Conservation (phyloP, 2,113 vertebrate species). For the Toxotes jaculatrix region DNA sequence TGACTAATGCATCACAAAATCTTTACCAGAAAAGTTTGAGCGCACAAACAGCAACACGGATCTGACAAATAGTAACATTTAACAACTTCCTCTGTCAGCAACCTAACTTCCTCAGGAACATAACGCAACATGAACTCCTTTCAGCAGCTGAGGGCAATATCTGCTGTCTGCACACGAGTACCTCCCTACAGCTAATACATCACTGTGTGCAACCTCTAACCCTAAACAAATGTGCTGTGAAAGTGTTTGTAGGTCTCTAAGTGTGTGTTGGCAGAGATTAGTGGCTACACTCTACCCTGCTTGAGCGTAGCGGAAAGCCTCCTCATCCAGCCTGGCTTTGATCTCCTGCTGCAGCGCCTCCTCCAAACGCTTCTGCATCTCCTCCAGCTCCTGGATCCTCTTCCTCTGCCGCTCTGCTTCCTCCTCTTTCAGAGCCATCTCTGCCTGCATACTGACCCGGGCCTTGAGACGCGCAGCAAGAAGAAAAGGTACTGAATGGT, state of each 20-base stretch:
- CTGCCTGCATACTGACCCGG: conserved; percentile 93
- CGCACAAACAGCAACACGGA: conserved; percentile 11
- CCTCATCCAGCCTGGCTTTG: conserved; percentile 91
- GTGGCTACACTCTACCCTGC: conserved; percentile 84
- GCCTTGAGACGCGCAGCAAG: conserved; percentile 79
- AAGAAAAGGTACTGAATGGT: neutral
- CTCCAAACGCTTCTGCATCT: conserved; percentile 92
- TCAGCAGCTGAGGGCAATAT: conserved; percentile 17
- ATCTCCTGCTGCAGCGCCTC: conserved; percentile 95
- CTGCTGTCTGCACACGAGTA: conserved; percentile 5
- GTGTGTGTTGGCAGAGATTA: neutral
- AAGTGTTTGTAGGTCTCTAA: neutral
- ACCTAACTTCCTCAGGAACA: conserved; percentile 80
- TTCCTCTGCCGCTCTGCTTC: conserved; percentile 91
- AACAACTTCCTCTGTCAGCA: conserved; percentile 71
- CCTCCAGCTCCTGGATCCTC: conserved; percentile 93
- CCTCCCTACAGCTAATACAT: neutral
- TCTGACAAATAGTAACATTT: conserved; percentile 25
- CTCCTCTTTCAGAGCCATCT: conserved; percentile 94
- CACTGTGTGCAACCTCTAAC: neutral
- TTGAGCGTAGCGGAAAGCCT: conserved; percentile 91
- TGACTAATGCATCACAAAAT: neutral
- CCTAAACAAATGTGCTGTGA: conserved; percentile 1
- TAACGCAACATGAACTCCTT: conserved; percentile 43
- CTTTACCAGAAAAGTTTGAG: neutral